Base-by-base conservation (phyloP, 64 coral and sea anemone species). In the Exaiptasia diaphana region DNA sequence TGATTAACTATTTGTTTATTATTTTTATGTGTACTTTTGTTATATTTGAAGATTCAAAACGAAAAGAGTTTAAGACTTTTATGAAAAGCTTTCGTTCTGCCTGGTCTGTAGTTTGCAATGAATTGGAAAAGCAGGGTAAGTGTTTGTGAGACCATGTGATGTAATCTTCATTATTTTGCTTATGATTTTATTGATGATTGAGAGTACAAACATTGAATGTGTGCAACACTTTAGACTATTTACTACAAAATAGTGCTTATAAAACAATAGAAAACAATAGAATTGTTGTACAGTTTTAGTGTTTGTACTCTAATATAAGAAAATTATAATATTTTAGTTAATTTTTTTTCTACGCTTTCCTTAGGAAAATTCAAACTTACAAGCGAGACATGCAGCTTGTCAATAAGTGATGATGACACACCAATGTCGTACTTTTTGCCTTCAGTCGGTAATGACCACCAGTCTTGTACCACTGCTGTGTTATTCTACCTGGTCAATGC, bases 81-180 rank as follows among this genome's bases (percentile, higher is more conserved):
- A 85, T 78, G 20, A 4, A 18, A 33, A 91, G 81, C 25, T 91
- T 91, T 10, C 84, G 50, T 33, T 35, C 15, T 38, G 88, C 81
- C 21, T 91, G 88, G 88, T 71, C 55, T 45, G 53, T 68, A 54
- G 80, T 91, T 14, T 63, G 88, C 27, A 50, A 58, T 26, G 56
- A 58, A 32, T 74, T 91, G 22, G 81, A 85, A 53, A 69, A 85
- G 41, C 88, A 84, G 39, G 88, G 88, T 91, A 43, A 28, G 79
- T 59, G 0, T n/a, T n/a, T n/a, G n/a, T n/a, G n/a, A n/a, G n/a
- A 67, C 33, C 63, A 20, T 67, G 33, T n/a, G 28, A 22, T 30
- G 24, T 17, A 20, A 37, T 67, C 40, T 37, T 20, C 12, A 14
- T 52, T 41, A 17, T 34, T 12, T 6, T 54, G n/a, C 24, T 36